phyloP scores from a whole-genome alignment of 2,888 invertebrate species.

The Harpagoxenus sublaevis region DNA sequence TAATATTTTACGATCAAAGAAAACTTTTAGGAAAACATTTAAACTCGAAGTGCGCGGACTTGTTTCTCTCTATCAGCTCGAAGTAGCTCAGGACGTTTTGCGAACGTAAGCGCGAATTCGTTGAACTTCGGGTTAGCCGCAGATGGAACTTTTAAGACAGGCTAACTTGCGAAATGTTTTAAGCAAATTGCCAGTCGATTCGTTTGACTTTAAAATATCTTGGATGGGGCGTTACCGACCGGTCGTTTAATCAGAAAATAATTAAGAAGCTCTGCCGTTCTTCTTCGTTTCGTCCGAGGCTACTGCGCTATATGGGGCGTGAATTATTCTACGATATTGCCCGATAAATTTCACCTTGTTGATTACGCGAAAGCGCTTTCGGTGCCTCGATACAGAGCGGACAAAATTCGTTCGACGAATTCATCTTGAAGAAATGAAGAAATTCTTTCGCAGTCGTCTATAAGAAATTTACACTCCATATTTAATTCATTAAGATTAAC shows the following conservation, averaged over 20 bases:
- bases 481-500: background rate
- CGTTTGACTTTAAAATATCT: constrained; percentile 56
- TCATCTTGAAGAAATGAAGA: constrained; percentile 27
- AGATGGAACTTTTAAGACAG: constrained; percentile 48
- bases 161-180: constrained; percentile 63
- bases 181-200: constrained; percentile 59
- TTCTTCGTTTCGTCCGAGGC: constrained; percentile 57
- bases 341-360: constrained; percentile 76
- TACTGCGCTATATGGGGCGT: constrained; percentile 67
- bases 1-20: background rate
- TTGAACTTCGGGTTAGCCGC: constrained; percentile 58
- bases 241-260: constrained; percentile 76
- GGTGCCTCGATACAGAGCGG: constrained; percentile 21
- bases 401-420: constrained; percentile 53
- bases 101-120: constrained; percentile 52
- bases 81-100: constrained; percentile 7
- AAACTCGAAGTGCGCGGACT: background rate
- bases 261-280: constrained; percentile 69
- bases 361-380: constrained; percentile 66
- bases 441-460: background rate
- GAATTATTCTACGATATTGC: constrained; percentile 73
- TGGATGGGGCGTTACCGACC: constrained; percentile 70
- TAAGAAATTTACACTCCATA: background rate
- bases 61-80: constrained; percentile 20
- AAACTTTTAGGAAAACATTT: background rate